Evolutionary conservation across 1,140 invertebrate genomes (phyloP), one percentile per base, ranked within the genome.

Genomic region (Drosophila baimaii): DNA sequence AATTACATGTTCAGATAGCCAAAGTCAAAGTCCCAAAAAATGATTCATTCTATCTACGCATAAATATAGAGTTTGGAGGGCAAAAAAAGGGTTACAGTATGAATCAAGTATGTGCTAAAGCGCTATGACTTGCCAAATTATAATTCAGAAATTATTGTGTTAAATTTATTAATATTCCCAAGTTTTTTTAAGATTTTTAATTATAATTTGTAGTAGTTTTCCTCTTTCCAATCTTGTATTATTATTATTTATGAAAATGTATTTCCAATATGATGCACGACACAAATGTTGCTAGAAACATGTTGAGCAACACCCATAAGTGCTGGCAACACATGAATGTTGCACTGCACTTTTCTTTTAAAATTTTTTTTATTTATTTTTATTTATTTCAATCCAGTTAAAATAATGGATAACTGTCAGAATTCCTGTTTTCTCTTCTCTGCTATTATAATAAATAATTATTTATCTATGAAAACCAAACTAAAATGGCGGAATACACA

Each of bases 11-110:
- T 31, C 35, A 43, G 33, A 68, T 41, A 66, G 65, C 58, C n/a
- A n/a, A 23, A 17, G 5, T 39, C 46, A 35, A n/a, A 35, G 65
- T 31, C 25, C 23, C 49, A 23, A 43, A 69, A 63, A 61, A 41
- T 77, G 73, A 77, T 44, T 77, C 63, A 77, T 37, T 47, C 19
- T 69, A 23, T 19, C 27, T 59, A 41, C 10, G 25, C 33, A 39
- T 5, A 66, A 35, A 19, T 29, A 2, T 37, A 21, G 13, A 54
- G 19, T 4, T 7, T 21, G 3, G 2, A 51, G 17, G 25, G 5
- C 39, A 61, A 17, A 39, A 5, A 9, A 15, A 31, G 29, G 29
- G 10, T 56, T 15, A 41, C 23, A 37, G 25, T 23, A 43, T 21
- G 39, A 35, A 52, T 56, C 2, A 4, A 15, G 13, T 21, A 15